Percentiles rank a stretch among this genome's conserved stretches.
Conservation (phyloP, 2,797 vertebrate genomes). For the Xenentodon cancila region DNA sequence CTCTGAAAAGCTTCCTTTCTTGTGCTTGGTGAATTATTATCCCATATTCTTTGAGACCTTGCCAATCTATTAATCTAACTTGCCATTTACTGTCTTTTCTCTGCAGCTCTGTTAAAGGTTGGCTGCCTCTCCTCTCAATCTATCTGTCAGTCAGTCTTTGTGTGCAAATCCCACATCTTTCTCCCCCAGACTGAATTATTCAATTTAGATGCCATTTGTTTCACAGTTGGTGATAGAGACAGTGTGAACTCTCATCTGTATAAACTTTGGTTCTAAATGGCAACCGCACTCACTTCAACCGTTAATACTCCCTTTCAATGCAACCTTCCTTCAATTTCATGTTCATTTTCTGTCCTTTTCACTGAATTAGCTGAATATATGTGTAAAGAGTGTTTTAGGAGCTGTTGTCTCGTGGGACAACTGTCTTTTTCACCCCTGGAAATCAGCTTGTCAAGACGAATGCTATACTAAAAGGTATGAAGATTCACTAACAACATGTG, state of each 20-base stretch:
- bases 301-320: slow-evolving; percentile 53
- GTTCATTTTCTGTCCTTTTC: slow-evolving; percentile 60
- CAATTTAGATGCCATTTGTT: slow-evolving; percentile 84
- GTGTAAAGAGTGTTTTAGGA: slow-evolving; percentile 74
- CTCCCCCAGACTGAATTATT: slow-evolving; percentile 81
- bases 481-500: slow-evolving; percentile 56
- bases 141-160: slow-evolving; percentile 87
- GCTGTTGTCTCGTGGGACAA: slow-evolving; percentile 67
- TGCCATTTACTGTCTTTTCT: slow-evolving; percentile 83
- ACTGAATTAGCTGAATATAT: slow-evolving; percentile 64
- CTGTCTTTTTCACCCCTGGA: slow-evolving; percentile 79
- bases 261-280: slow-evolving; percentile 71
- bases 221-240: slow-evolving; percentile 77
- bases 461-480: slow-evolving; percentile 68
- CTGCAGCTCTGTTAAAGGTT: slow-evolving; percentile 82
- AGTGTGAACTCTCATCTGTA: slow-evolving; percentile 66
- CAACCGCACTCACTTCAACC: slow-evolving; percentile 45
- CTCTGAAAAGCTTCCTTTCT: slow-evolving; percentile 74
- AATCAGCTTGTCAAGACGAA: slow-evolving; percentile 80
- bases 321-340: slow-evolving; percentile 56
- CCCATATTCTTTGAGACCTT: slow-evolving; percentile 75
- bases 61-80: slow-evolving; percentile 86
- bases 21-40: slow-evolving; percentile 78
- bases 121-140: slow-evolving; percentile 81
- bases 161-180: slow-evolving; percentile 84